phyloP scores from a whole-genome alignment of 2,797 vertebrate genomes.

The Myotis findleyi region DNA sequence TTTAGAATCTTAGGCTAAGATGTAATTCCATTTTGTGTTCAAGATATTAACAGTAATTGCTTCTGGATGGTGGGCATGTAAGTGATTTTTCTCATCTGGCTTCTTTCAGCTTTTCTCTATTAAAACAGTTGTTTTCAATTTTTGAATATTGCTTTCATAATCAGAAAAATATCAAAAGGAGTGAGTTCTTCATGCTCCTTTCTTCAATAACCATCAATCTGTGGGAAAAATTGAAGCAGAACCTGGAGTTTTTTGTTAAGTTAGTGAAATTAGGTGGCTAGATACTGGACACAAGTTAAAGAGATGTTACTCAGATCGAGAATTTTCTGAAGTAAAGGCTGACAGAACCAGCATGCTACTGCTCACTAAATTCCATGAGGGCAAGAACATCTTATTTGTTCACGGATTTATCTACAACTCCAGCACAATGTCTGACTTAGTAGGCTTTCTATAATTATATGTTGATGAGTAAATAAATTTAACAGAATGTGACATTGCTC shows the following conservation, averaged over 20 bases:
- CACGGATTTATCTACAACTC: background rate
- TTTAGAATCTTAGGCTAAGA: background rate
- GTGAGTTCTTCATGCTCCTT: background rate
- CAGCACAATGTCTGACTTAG: background rate
- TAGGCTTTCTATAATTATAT: background rate
- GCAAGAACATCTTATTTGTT: background rate
- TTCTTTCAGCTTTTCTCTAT: background rate
- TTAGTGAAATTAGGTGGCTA: background rate
- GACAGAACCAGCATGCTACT: background rate
- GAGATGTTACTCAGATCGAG: conserved; percentile 1
- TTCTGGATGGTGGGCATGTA: background rate
- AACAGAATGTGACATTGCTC: background rate
- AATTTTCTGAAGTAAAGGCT: conserved; percentile 37
- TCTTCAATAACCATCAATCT: background rate
- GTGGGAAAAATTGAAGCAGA: background rate
- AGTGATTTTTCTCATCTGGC: conserved; percentile 1
- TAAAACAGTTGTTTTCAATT: conserved; percentile 12
- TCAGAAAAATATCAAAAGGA: conserved; percentile 54
- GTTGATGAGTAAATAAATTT: conserved; percentile 19
- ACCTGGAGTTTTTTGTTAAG: background rate
- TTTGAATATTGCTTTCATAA: conserved; percentile 36
- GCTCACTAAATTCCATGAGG: background rate
- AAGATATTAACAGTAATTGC: background rate
- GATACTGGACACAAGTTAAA: background rate
- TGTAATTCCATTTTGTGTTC: conserved; percentile 27